Conservation (phyloP, 2,888 invertebrate species). For the Anorthoa munda region DNA sequence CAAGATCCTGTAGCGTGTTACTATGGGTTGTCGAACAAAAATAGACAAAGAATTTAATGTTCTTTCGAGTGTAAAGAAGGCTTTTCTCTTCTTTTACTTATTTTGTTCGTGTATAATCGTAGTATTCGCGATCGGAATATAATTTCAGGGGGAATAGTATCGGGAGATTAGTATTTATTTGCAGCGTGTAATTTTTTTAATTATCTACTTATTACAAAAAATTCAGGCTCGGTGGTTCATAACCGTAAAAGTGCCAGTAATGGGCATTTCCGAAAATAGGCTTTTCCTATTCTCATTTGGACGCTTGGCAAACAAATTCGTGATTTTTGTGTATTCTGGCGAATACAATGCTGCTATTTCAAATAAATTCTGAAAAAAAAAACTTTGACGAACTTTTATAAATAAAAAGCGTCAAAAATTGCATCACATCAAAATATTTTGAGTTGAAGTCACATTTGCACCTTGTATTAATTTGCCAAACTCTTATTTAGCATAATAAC, state of each 20-base stretch:
- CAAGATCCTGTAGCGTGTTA: slow-evolving; percentile 81
- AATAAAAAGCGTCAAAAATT: too few species aligned
- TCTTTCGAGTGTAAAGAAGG: slow-evolving; percentile 82
- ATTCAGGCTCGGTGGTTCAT: slow-evolving; percentile 24
- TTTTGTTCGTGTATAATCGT: slow-evolving; percentile 72
- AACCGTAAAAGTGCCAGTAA: slow-evolving; percentile 18
- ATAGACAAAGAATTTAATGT: slow-evolving; percentile 85
- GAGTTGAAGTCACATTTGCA: too few species aligned
- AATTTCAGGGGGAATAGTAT: slow-evolving; percentile 59
- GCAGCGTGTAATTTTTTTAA: slow-evolving; percentile 55
- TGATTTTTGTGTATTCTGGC: neutral
- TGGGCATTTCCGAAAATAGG: neutral
- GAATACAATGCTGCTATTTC: too few species aligned
- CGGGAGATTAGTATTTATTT: slow-evolving; percentile 53
- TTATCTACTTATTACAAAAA: slow-evolving; percentile 53
- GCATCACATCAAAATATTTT: too few species aligned
- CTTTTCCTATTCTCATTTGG: neutral
- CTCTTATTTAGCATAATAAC: too few species aligned
- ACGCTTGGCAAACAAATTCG: neutral
- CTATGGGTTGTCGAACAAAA: slow-evolving; percentile 86
- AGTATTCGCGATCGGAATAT: slow-evolving; percentile 69
- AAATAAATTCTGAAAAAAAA: too few species aligned
- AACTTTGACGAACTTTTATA: too few species aligned
- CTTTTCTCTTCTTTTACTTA: slow-evolving; percentile 69
- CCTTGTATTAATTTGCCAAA: too few species aligned